Base-by-base conservation (phyloP, 2,797 vertebrate genomes). In the Diceros bicornis region DNA sequence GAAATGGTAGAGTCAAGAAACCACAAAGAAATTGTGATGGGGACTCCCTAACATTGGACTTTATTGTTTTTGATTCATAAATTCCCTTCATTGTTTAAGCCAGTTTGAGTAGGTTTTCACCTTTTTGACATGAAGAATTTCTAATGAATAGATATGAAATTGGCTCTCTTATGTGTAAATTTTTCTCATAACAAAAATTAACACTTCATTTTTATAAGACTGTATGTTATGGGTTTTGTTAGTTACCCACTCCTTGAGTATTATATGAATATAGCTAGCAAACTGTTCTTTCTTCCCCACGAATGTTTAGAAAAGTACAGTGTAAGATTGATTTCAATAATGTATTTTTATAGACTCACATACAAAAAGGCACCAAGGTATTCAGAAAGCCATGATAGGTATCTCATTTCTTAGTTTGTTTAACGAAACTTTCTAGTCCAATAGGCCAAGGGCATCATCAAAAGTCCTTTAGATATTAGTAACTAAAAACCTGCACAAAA, bases 401-500 rank as follows among this genome's bases (percentile, higher is more conserved):
- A 90, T 27, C 5, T 44, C 23, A 21, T 50, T 86, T 95, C 7
- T 85, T 52, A 83, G 23, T 81, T 77, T 64, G 6, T 91, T 16
- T 82, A 93, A 47, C n/a, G 16, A 95, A 95, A 77, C 4, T 57
- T 85, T 62, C 21, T 57, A 87, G 11, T 10, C 12, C 57, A 55
- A 25, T 29, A 77, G 20, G 4, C 21, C 32, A 47, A 96, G 23
- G 37, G 7, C 50, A 62, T 75, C 41, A 89, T 89, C 23, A 32
- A 18, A 93, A 75, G 20, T 71, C 7, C 25, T 92, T 96, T 71
- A 94, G 32, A 88, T 47, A 41, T 82, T 32, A 90, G 77, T 55
- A 93, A 75, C 14, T 27, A 47, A 90, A 77, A 78, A 78, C 82
- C 55, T 78, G n/a, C n/a, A 37, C n/a, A 83, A 89, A 74, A 55